Base-by-base conservation (phyloP, 2,888 invertebrate genomes). In the Campopleginae sp. region DNA sequence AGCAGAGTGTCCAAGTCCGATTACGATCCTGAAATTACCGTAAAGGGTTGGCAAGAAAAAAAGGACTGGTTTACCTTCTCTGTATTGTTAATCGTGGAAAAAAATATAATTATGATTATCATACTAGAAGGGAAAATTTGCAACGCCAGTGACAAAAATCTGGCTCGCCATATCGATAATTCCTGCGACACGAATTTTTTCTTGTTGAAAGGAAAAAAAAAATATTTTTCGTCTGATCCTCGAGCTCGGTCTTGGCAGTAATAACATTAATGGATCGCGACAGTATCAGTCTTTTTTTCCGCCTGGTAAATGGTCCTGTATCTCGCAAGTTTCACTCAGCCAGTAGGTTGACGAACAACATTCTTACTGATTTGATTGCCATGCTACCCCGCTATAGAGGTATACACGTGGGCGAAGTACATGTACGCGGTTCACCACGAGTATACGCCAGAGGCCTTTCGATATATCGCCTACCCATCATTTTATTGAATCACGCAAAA, bases 401-500 rank as follows among this genome's bases (percentile, higher is more conserved):
- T n/a, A n/a, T 75, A 72, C 46, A 76, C 51, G 54, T 68, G 44
- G 58, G 42, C 66, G 12, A 51, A 42, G 33, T 54, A 38, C 27
- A 33, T 58, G 68, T 68, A 48, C 48, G 63, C 23, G 65, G 54
- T 38, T 38, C 38, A 51, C 71, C 54, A 63, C 71, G 46, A 65
- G 46, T 71, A 72, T 42, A 27, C 14, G 54, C 61, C 61, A 48
- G 71, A 71, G 79, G 61, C 33, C 48, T 63, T 38, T 48, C 61
- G 42, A 70, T 71, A 51, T 68, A 78, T 61, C 70, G 71, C 65
- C 54, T 54, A 70, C 48, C 68, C 76, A 80, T 80, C 76, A 80
- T 90, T 90, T 89, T 87, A 90, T 90, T 85, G 80, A 85, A 82
- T 86, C 86, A 86, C 78, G 87, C 86, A 87, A 89, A 89, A 88